These are phyloP conservation scores for Zele albiditarsus DNA, from an alignment of 2,888 invertebrate species.

Conservation along the genomic window DNA sequence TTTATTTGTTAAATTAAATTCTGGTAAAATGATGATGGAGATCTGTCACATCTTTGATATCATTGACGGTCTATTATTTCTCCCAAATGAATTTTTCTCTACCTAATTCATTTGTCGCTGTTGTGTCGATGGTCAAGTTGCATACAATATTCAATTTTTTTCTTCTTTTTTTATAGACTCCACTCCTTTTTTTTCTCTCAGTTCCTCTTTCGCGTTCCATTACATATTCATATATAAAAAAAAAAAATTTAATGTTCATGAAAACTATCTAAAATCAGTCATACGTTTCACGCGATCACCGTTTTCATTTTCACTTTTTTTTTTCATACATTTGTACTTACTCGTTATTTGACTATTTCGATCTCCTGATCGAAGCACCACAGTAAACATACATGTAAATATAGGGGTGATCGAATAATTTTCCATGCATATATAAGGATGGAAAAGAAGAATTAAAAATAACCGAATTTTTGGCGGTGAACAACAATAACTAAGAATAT, in stretches of 20 bases:
- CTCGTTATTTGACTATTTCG: too few relatives aligned
- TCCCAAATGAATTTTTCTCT: constrained; percentile 8
- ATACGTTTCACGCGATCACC: not conserved
- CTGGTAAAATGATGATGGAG: not conserved
- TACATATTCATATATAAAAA: not conserved
- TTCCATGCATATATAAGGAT: not conserved
- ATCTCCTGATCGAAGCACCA: not conserved
- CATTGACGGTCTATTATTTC: not conserved
- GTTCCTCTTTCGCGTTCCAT: not conserved
- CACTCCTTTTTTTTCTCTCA: not conserved
- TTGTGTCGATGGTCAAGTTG: constrained; percentile 37
- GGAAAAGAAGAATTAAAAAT: not conserved
- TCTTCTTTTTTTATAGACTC: not conserved
- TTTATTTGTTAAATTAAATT: not conserved
- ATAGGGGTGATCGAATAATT: not conserved
- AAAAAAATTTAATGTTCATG: not conserved
- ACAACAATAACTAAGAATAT: not conserved
- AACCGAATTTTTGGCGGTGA: not conserved
- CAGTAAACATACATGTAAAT: not conserved
- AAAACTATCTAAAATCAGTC: too few relatives aligned
- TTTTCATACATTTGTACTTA: too few relatives aligned
- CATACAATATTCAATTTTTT: not conserved
- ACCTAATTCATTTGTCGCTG: constrained; percentile 24
- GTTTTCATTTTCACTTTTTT: not conserved
- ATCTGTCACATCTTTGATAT: too few relatives aligned